Conservation (phyloP, 2,888 invertebrate genomes). For the Rhagium mordax region DNA sequence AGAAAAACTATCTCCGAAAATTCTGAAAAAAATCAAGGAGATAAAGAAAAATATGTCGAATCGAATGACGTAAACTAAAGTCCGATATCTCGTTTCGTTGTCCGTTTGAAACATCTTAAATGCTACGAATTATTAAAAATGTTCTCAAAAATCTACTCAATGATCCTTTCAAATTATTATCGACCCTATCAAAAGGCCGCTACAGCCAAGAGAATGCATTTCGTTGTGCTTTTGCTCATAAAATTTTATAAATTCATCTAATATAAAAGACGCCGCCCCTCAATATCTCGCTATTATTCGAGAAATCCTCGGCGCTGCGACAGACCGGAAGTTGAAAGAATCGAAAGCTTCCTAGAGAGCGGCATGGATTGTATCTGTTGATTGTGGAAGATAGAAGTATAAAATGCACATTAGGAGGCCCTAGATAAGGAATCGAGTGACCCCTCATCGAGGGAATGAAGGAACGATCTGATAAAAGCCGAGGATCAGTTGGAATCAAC, state of each 20-base stretch:
- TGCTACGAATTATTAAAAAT: too few species aligned
- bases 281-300: slow-evolving; percentile 52
- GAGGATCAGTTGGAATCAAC: slow-evolving; percentile 28
- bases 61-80: too few species aligned
- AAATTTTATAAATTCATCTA: slow-evolving; percentile 23
- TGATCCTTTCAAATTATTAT: too few species aligned
- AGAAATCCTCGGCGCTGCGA: slow-evolving; percentile 56
- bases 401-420: slow-evolving; percentile 59
- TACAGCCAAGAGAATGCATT: not conserved
- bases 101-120: too few species aligned
- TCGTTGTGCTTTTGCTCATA: not conserved
- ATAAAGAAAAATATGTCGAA: too few species aligned
- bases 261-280: not conserved
- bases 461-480: slow-evolving; percentile 37
- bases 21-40: too few species aligned
- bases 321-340: slow-evolving; percentile 58
- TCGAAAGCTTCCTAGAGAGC: slow-evolving; percentile 50
- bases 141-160: too few species aligned
- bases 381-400: slow-evolving; percentile 58
- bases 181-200: not conserved
- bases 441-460: slow-evolving; percentile 49
- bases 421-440: slow-evolving; percentile 56
- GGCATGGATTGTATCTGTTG: slow-evolving; percentile 54
- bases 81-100: too few species aligned
- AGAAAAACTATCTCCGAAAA: too few species aligned